Evolutionary conservation across 2,888 invertebrate species (phyloP).

Genomic region (Rotaria macrura): DNA sequence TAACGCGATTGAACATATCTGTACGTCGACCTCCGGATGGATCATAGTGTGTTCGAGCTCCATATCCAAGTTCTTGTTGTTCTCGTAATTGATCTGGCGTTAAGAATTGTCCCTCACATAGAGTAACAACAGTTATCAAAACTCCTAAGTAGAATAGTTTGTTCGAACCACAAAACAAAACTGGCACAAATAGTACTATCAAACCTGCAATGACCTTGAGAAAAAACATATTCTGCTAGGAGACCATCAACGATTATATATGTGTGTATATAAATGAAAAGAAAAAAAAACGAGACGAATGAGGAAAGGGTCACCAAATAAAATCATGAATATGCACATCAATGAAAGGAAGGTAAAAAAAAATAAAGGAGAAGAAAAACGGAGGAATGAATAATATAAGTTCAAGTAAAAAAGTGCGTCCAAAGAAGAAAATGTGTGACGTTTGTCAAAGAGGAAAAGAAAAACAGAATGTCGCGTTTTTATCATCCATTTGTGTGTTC

Average conservation of each 20-base stretch:
- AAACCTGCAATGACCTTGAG: background rate
- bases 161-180: background rate
- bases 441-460: background rate
- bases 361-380: background rate
- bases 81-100: slow-evolving; percentile 12
- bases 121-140: background rate
- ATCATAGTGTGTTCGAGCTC: slow-evolving; percentile 5
- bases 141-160: background rate
- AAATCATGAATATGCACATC: background rate
- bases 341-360: background rate
- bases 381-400: background rate
- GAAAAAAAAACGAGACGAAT: background rate
- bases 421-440: background rate
- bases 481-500: background rate
- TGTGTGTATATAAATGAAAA: background rate
- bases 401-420: background rate
- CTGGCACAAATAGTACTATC: background rate
- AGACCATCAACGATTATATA: background rate
- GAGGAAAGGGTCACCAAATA: background rate
- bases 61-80: background rate
- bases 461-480: background rate
- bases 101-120: background rate
- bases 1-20: background rate
- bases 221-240: background rate
- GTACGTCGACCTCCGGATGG: background rate